Evolutionary conservation across 2,888 invertebrate genomes (phyloP), one percentile per base, ranked within the genome.

Genomic region (Drosophila trichaetosa): DNA sequence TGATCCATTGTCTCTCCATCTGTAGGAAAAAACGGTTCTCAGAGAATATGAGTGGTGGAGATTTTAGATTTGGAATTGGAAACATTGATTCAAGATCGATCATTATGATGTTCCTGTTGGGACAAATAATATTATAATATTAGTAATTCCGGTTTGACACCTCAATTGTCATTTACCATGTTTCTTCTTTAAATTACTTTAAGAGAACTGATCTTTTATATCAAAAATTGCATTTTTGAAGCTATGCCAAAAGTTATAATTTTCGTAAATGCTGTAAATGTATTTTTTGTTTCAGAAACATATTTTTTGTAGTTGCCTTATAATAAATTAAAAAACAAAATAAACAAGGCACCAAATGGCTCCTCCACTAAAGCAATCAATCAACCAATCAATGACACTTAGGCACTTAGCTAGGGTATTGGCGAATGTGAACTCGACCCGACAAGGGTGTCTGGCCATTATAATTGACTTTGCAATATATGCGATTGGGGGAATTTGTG

Each of bases 391-490:
- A 36, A 60, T 29, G 27, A 11, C 29, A 36, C 54, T 34, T n/a
- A 51, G 34, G 33, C n/a, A 27, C 51, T 34, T 34, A 49, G 27
- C 33, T 59, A 34, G 52, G 51, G 27, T 33, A 49, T 24, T 24
- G 51, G 13, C 16, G 3, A 34, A 24, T 53, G 53, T 34, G 34
- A 54, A 54, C 11, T n/a, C 27, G 34, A 53, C 16, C 27, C 10
- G 34, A 4, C 5, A n/a, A 34, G 59, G 6, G 34, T 60, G 10
- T 29, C 34, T 34, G 27, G 16, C 27, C 34, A 60, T 29, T 60
- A 10, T 29, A 53, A 53, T 36, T 53, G 59, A 29, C 54, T 36
- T 36, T 54, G 24, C n/a, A 49, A 34, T 49, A 33, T 31, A 49
- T 34, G 29, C 38, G 8, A 27, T 56, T 27, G 27, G 29, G 29